Conservation (phyloP, 2,797 vertebrate species). For the Paratrypauchen microcephalus region DNA sequence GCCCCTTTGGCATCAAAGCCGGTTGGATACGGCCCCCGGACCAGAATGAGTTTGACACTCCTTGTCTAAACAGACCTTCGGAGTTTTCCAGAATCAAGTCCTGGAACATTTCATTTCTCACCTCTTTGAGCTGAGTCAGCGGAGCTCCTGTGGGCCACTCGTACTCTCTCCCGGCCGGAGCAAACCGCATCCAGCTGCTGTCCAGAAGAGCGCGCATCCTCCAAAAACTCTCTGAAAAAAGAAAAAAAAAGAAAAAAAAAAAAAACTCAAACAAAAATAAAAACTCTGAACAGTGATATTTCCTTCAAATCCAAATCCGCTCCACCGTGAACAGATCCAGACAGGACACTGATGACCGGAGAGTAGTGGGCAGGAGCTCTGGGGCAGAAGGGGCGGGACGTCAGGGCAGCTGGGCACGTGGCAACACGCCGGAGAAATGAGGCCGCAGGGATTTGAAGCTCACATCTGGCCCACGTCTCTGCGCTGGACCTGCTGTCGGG, state of each 20-base stretch:
- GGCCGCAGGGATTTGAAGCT: slow-evolving; percentile 58
- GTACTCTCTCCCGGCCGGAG: slow-evolving; percentile 85
- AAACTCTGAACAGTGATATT: background rate
- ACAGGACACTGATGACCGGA: too few relatives aligned
- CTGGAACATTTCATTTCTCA: slow-evolving; percentile 39
- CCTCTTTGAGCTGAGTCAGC: slow-evolving; percentile 81
- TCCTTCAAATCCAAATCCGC: background rate
- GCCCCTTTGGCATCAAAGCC: too few relatives aligned
- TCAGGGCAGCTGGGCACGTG: slow-evolving; percentile 64
- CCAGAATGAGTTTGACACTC: too few relatives aligned
- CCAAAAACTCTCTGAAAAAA: background rate
- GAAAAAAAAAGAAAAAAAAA: too few relatives aligned
- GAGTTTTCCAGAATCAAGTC: too few relatives aligned
- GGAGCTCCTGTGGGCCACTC: slow-evolving; percentile 86
- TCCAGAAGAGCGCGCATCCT: slow-evolving; percentile 81
- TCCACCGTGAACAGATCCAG: background rate
- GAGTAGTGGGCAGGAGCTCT: too few relatives aligned
- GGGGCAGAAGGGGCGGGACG: background rate
- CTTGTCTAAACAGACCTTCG: too few relatives aligned
- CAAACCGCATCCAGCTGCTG: slow-evolving; percentile 89
- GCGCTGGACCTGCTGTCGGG: slow-evolving; percentile 11
- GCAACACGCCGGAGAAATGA: slow-evolving; percentile 58
- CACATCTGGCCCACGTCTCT: slow-evolving; percentile 51
- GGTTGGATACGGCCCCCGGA: too few relatives aligned
- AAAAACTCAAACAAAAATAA: background rate